Evolutionary conservation across 1,140 invertebrate genomes (phyloP), one percentile per base, ranked within the genome.

Genomic region (Calliopsis andreniformis): DNA sequence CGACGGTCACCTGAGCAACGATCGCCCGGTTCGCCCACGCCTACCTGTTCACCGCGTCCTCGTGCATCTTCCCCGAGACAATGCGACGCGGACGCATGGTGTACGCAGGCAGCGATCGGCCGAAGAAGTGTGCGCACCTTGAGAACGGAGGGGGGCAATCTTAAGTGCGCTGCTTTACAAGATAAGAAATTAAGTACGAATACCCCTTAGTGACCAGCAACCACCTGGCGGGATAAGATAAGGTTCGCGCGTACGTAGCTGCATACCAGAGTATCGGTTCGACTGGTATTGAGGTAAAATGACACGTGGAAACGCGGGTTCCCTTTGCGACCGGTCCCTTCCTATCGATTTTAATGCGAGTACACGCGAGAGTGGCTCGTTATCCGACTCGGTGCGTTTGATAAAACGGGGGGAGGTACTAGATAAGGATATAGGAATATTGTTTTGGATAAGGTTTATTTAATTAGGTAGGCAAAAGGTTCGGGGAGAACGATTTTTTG

Each of bases 161-260:
- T 91, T 89, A 90, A 90, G 87, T 87, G 87, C 88, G 86, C 84
- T 87, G 86, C 83, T 88, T 88, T 87, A 91, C 89, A 91, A 90
- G 90, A 91, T 91, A 91, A 91, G 89, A 76, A 88, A 89, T 91
- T 91, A 90, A 91, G 85, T 89, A 89, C 79, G 87, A 88, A 87
- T 87, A 85, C 80, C 82, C 71, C 83, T 81, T 43, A 76, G 64
- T 70, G 71, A 87, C 77, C 85, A 83, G 83, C 83, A 87, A 88
- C 81, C 85, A 86, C 63, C 85, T 80, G 51, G 78, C 79, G 85
- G 35, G 86, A 90, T 89, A 90, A 91, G 90, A 91, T 91, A 90
- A 90, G 82, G 78, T 76, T 77, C 76, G 78, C 80, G 81, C 85
- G 82, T 86, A 86, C 85, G 86, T 82, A 76, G 61, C 62, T 47